Base-by-base conservation (phyloP, 2,888 invertebrate species). In the Troides helena region DNA sequence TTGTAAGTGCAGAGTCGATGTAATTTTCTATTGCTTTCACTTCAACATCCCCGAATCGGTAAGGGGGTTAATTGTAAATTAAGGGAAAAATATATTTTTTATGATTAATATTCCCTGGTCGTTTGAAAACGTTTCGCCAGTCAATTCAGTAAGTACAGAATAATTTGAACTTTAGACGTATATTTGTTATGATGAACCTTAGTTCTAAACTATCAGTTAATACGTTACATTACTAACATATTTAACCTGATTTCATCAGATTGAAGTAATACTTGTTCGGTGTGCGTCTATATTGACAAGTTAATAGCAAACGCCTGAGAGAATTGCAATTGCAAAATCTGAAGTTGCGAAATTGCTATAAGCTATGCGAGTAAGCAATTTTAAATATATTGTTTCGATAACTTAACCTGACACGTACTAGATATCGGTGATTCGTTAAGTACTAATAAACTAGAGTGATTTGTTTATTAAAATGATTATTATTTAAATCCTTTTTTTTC, bases 271-370 rank as follows among this genome's bases (percentile, higher is more conserved):
- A 12, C 46, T 56, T 36, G 64, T 65, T 65, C 4, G 4, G 2
- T 46, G 14, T 46, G 14, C 46, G 46, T 46, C 14, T 46, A 46
- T 23, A 59, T 50, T 63, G 67, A 63, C 64, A 67, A 23, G 59
- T 56, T 70, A 67, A 70, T 60, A 60, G 46, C 43, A 30, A 67
- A 70, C 70, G 67, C 70, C 70, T 70, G 60, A 60, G 63, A 63
- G 39, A 67, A 64, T 70, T 12, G 43, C 67, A 60, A 8, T 67
- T 56, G 63, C 67, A 67, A 70, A 70, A 64, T 67, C 4, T 46
- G 6, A 25, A 39, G 43, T 67, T 64, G 63, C 43, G 14, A 64
- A 60, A 67, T 70, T 70, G 67, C 70, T 36, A 53, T 36, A 61
- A 60, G 21, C 53, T 25, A 50, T 59, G 18, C 30, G 46, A 58